These are phyloP conservation scores for Nebria ingens DNA, from an alignment of 1,140 invertebrate genomes.

Conservation along the genomic window DNA sequence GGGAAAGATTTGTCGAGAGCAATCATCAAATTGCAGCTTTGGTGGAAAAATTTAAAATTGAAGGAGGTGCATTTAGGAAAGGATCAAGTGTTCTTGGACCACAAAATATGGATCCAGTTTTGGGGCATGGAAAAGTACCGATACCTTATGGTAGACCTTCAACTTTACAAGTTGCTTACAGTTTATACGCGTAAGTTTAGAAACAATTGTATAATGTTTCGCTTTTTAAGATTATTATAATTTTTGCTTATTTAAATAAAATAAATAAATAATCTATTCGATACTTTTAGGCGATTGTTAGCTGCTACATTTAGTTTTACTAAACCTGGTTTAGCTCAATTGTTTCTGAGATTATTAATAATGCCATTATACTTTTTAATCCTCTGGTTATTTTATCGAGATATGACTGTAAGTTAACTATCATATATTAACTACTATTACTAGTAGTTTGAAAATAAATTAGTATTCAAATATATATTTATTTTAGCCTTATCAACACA, in stretches of 20 bases:
- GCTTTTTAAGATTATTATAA: too few relatives aligned
- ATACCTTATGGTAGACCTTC: conserved; percentile 63
- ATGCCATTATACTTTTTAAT: conserved; percentile 68
- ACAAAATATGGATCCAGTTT: conserved; percentile 21
- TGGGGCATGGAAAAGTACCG: conserved; percentile 46
- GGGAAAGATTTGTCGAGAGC: conserved; percentile 83
- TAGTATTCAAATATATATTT: conserved; percentile 14
- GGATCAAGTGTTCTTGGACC: conserved; percentile 31
- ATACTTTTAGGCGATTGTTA: conserved; percentile 56
- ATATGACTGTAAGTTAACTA: conserved; percentile 42
- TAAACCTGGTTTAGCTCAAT: conserved; percentile 56
- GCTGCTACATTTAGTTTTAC: conserved; percentile 68
- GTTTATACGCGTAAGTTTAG: conserved; percentile 62
- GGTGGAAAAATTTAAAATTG: conserved; percentile 83
- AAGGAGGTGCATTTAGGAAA: conserved; percentile 58
- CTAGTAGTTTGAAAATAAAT: too few relatives aligned
- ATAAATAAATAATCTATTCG: conserved; percentile 11
- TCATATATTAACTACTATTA: background rate
- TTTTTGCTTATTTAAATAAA: conserved; percentile 11
- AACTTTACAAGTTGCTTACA: conserved; percentile 56
- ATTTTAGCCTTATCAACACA: conserved; percentile 53
- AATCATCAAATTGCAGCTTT: conserved; percentile 85
- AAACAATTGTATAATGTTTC: conserved; percentile 7
- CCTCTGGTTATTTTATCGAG: conserved; percentile 71
- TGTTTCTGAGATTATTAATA: conserved; percentile 59